phyloP scores from a whole-genome alignment of 2,797 vertebrate species.

The Denticeps clupeoides region DNA sequence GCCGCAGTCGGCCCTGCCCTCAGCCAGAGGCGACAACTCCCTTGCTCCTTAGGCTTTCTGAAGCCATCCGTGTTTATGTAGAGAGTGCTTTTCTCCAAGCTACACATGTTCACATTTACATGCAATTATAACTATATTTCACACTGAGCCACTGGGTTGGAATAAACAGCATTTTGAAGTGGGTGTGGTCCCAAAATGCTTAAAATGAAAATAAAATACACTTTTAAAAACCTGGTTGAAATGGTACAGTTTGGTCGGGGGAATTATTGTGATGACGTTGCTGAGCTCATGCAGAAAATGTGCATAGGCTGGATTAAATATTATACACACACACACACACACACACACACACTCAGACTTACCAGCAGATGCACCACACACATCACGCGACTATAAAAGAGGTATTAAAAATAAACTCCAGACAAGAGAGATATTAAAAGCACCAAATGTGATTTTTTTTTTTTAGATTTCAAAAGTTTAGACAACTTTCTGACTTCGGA shows the following conservation, averaged over 20 bases:
- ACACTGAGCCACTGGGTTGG: too few species aligned
- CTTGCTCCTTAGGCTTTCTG: conserved; percentile 6
- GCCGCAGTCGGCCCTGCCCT: conserved; percentile 38
- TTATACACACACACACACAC: too few species aligned
- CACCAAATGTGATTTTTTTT: too few species aligned
- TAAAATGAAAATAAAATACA: neutral
- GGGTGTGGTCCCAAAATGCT: conserved; percentile 5
- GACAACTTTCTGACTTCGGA: too few species aligned
- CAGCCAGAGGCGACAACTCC: conserved; percentile 18
- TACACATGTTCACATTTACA: too few species aligned
- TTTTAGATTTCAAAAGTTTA: too few species aligned
- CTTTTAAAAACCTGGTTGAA: conserved; percentile 11
- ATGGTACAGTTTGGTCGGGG: neutral
- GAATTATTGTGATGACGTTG: neutral
- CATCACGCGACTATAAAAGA: neutral
- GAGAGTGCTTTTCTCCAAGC: neutral
- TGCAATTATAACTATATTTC: too few species aligned
- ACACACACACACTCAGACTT: neutral
- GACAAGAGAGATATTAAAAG: too few species aligned
- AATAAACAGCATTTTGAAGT: too few species aligned
- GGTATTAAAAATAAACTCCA: too few species aligned
- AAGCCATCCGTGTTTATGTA: conserved; percentile 4
- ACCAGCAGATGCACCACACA: too few species aligned
- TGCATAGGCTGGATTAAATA: conserved; percentile 10
- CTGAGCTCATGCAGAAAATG: neutral